Evolutionary conservation across 2,888 invertebrate species (phyloP).

Genomic region (Lochmaea crataegi): DNA sequence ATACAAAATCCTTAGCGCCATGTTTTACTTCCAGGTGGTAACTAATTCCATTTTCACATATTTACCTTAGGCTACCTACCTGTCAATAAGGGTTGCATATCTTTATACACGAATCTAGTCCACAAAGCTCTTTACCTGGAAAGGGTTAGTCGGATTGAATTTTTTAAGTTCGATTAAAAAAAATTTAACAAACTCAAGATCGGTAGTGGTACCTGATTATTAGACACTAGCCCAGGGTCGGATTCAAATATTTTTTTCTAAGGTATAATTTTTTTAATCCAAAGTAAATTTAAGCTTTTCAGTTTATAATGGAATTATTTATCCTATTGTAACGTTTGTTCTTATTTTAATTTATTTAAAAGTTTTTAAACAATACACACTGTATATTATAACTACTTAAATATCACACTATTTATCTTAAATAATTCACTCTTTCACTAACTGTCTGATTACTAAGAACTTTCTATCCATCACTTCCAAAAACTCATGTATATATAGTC

Average conservation of each 20-base stretch:
- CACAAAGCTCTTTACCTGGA: slow-evolving; percentile 5
- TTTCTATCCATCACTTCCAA: too few relatives aligned
- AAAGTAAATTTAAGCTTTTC: too few relatives aligned
- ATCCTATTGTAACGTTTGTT: too few relatives aligned
- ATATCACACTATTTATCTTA: too few relatives aligned
- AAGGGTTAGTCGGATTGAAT: slow-evolving; percentile 7
- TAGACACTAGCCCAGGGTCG: background rate
- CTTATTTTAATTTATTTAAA: too few relatives aligned
- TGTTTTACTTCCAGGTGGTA: background rate
- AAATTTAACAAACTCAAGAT: background rate
- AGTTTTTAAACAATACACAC: too few relatives aligned
- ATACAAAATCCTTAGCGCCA: background rate
- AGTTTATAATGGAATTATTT: too few relatives aligned
- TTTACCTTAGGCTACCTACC: slow-evolving; percentile 10
- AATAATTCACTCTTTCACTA: too few relatives aligned
- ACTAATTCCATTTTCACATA: background rate
- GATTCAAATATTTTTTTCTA: background rate
- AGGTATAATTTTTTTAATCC: too few relatives aligned
- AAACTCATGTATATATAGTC: too few relatives aligned
- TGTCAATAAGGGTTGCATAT: slow-evolving; percentile 13
- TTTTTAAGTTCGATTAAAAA: slow-evolving; percentile 10
- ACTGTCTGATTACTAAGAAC: too few relatives aligned
- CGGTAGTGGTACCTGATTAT: background rate
- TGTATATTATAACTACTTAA: too few relatives aligned
- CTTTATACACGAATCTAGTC: slow-evolving; percentile 4